phyloP scores from a whole-genome alignment of 2,113 vertebrate genomes.

The Pygoscelis antarcticus region DNA sequence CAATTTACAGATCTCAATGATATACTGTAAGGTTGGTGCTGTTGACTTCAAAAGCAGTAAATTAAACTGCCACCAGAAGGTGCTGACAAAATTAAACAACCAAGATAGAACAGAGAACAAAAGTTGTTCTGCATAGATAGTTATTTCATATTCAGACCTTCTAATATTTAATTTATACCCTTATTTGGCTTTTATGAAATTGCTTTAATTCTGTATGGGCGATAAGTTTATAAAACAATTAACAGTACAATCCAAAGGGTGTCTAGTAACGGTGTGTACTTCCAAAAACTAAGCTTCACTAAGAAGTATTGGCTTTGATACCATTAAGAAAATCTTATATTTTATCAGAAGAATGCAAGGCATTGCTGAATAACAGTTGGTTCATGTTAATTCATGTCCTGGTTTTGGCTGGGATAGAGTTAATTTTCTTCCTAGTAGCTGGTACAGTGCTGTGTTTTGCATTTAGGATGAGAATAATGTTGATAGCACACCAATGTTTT shows the following conservation, averaged over 20 bases:
- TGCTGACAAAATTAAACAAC: constrained; percentile 42
- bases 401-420: no score
- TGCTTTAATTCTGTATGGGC: constrained; percentile 20
- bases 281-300: background rate
- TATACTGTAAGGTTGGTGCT: constrained; percentile 27
- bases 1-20: constrained; percentile 37
- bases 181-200: constrained; percentile 51
- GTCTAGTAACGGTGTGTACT: background rate
- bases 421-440: no score
- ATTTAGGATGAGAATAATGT: no score
- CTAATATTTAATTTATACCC: constrained; percentile 56
- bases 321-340: background rate
- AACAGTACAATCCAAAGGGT: background rate
- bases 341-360: background rate
- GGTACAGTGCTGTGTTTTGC: no score
- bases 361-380: background rate
- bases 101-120: constrained; percentile 36
- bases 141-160: constrained; percentile 29
- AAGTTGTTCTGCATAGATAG: constrained; percentile 15
- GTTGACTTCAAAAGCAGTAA: constrained; percentile 25
- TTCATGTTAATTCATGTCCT: background rate
- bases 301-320: background rate
- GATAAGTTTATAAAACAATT: constrained; percentile 51
- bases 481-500: no score
- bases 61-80: constrained; percentile 26